Evolutionary conservation across 2,113 vertebrate species (phyloP).

Genomic region (Pseudonaja textilis): DNA sequence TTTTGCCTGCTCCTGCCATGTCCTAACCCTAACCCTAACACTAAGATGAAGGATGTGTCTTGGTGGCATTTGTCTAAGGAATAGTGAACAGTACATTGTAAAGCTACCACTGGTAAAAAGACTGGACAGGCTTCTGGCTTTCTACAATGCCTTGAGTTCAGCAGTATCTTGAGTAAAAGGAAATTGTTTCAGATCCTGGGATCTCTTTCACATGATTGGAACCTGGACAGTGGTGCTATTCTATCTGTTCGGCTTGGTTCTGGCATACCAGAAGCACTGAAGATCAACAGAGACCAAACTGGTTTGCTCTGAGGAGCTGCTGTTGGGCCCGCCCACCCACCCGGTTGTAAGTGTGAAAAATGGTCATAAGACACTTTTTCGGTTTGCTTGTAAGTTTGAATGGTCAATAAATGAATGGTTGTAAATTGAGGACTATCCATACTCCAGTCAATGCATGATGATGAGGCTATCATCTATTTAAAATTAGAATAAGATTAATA

Average conservation of each 20-base stretch:
- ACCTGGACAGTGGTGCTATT: background rate
- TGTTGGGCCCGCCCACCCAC: too few relatives aligned
- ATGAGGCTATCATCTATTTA: background rate
- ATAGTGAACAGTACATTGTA: background rate
- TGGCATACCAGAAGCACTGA: too few relatives aligned
- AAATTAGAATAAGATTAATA: background rate
- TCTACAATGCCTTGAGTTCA: background rate
- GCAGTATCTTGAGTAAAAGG: background rate
- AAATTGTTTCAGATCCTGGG: background rate
- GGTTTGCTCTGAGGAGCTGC: too few relatives aligned
- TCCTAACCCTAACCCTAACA: too few relatives aligned
- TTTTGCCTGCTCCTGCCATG: too few relatives aligned
- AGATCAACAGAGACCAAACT: too few relatives aligned
- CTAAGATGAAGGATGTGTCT: background rate
- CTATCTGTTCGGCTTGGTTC: too few relatives aligned
- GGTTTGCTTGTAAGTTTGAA: too few relatives aligned
- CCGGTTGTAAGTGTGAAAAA: too few relatives aligned
- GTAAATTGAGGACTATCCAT: background rate
- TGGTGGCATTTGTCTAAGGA: background rate
- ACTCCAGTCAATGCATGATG: background rate
- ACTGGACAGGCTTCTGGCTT: background rate
- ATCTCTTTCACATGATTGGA: background rate
- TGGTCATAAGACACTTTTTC: too few relatives aligned
- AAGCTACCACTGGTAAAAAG: background rate
- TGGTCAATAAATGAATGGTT: background rate